Percentiles rank a stretch among this genome's conserved stretches.
These are phyloP conservation scores for Danio kyathit DNA, from an alignment of 2,797 vertebrate species.

Conservation along the genomic window DNA sequence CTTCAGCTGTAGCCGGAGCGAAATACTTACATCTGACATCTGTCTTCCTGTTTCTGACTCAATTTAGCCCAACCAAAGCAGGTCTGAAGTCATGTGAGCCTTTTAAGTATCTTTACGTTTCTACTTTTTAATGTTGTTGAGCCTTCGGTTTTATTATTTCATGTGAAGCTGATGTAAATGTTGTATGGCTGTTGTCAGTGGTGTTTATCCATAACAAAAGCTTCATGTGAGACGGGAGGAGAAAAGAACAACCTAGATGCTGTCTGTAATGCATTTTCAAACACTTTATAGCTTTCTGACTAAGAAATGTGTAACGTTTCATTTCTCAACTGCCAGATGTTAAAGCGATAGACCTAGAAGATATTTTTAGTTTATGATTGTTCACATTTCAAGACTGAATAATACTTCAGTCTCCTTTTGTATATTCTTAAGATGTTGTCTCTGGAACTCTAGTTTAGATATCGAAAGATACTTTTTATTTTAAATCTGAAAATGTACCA, in stretches of 20 bases:
- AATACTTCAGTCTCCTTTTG: background rate
- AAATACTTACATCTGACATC: background rate
- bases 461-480: background rate
- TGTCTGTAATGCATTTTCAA: background rate
- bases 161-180: background rate
- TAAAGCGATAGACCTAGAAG: background rate
- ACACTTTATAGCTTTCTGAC: slow-evolving; percentile 4
- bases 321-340: background rate
- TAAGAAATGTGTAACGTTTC: background rate
- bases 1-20: background rate
- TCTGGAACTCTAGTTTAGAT: background rate
- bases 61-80: slow-evolving; percentile 12
- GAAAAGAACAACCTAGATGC: background rate
- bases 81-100: background rate
- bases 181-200: background rate
- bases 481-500: background rate
- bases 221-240: background rate
- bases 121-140: background rate
- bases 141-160: background rate
- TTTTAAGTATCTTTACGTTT: slow-evolving; percentile 1
- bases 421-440: background rate
- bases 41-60: background rate
- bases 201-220: background rate
- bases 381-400: background rate
- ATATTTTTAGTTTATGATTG: background rate